Evolutionary conservation across 2,113 vertebrate genomes (phyloP).

Genomic region (Panthera leo): DNA sequence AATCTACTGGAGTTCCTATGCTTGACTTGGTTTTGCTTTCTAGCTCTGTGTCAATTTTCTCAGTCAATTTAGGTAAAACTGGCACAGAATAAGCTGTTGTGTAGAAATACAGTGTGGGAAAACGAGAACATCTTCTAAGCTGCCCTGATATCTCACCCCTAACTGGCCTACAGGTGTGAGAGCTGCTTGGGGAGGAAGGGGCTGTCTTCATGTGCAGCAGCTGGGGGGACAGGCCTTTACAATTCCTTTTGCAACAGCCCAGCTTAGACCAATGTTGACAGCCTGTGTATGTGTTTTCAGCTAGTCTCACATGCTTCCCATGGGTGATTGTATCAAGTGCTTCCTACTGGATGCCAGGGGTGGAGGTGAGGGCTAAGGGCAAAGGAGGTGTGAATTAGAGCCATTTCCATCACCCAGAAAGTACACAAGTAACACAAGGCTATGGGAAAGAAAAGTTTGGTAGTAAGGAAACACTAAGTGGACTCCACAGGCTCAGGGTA

Average conservation of each 20-base stretch:
- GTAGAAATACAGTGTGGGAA: not conserved
- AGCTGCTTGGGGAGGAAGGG: not conserved
- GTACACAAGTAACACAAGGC: not conserved
- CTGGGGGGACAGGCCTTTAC: not conserved
- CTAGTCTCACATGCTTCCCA: not conserved
- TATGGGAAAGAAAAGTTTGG: not conserved
- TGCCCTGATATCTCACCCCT: not conserved
- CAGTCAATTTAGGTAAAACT: not conserved
- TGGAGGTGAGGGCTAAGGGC: not conserved
- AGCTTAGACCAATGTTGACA: not conserved
- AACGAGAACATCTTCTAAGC: not conserved
- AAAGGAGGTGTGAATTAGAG: not conserved
- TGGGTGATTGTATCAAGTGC: not conserved
- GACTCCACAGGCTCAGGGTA: not conserved
- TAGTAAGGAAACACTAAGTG: not conserved
- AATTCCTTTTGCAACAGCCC: not conserved
- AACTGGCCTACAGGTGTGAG: accelerated
- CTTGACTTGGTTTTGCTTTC: not conserved
- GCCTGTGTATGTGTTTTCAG: not conserved
- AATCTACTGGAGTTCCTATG: not conserved
- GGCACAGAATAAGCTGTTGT: not conserved
- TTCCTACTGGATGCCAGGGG: not conserved
- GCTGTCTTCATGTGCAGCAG: not conserved
- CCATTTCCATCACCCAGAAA: not conserved
- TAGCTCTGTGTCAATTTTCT: not conserved